These are phyloP conservation scores for Junonia oenone DNA, from an alignment of 2,888 invertebrate species.

Conservation along the genomic window DNA sequence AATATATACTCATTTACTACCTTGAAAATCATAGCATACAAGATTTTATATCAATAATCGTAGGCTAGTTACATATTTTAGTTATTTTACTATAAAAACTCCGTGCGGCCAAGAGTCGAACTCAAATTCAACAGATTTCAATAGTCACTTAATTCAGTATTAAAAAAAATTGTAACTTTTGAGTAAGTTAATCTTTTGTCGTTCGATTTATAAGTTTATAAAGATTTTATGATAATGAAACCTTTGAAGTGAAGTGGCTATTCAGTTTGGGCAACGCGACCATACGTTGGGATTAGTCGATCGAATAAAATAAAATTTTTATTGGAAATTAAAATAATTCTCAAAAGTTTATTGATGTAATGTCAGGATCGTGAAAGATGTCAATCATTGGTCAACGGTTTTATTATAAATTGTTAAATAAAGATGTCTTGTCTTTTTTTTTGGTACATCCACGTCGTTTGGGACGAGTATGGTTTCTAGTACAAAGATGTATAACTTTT, in stretches of 20 bases:
- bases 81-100: not conserved
- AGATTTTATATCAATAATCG: not conserved
- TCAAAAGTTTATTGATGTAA: conserved; percentile 48
- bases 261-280: conserved; percentile 30
- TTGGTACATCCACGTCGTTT: not conserved
- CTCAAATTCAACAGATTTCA: conserved; percentile 3
- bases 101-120: not conserved
- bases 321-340: conserved; percentile 48
- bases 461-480: not conserved
- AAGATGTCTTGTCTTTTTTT: not conserved
- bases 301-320: conserved; percentile 52
- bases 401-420: conserved; percentile 28
- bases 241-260: conserved; percentile 34
- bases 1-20: not conserved
- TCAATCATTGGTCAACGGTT: conserved; percentile 74
- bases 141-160: conserved; percentile 5
- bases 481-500: not conserved
- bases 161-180: conserved; percentile 11
- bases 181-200: conserved; percentile 16
- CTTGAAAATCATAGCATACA: not conserved
- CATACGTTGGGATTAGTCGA: conserved; percentile 14
- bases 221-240: conserved; percentile 28
- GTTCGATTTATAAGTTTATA: conserved; percentile 12
- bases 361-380: conserved; percentile 51
- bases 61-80: not conserved